Percentiles rank a stretch among this genome's conserved stretches.
phyloP scores from a whole-genome alignment of 2,888 invertebrate species.

The Orthosia gracilis region DNA sequence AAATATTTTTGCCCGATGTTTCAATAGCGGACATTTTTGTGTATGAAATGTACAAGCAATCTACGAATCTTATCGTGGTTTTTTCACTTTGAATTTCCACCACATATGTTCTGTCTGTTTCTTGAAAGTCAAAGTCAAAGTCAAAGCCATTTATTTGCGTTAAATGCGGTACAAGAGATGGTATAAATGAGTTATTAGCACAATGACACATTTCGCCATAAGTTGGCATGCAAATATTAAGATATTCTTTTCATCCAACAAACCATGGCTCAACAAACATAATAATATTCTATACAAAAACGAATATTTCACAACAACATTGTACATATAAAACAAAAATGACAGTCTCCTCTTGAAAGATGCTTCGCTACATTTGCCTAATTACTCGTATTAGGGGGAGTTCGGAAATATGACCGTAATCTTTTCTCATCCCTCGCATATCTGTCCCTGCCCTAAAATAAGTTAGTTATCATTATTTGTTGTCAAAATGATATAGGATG shows the following conservation, averaged over 20 bases:
- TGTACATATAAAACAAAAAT: slow-evolving; percentile 61
- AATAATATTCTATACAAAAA: slow-evolving; percentile 5
- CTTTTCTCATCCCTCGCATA: slow-evolving; percentile 67
- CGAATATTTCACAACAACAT: slow-evolving; percentile 42
- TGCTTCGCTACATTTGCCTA: slow-evolving; percentile 64
- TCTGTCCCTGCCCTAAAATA: slow-evolving; percentile 65
- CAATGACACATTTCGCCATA: no score
- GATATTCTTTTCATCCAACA: neutral
- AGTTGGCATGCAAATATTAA: no score
- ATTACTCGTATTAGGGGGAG: slow-evolving; percentile 72
- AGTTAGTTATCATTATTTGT: slow-evolving; percentile 54
- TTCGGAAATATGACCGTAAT: slow-evolving; percentile 74
- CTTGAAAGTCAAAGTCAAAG: no score
- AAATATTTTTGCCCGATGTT: neutral
- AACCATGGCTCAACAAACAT: neutral
- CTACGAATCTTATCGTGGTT: neutral
- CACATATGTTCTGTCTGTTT: neutral
- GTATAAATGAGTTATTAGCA: no score
- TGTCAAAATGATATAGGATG: slow-evolving; percentile 44
- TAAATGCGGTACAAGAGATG: no score
- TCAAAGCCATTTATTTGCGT: no score
- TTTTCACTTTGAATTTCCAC: neutral
- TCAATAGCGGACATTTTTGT: neutral
- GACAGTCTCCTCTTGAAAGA: slow-evolving; percentile 57
- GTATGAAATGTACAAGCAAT: neutral